Percentiles rank a stretch among this genome's conserved stretches.
These are phyloP conservation scores for Eulemur macaco DNA, from an alignment of 2,113 vertebrate species.

Conservation along the genomic window DNA sequence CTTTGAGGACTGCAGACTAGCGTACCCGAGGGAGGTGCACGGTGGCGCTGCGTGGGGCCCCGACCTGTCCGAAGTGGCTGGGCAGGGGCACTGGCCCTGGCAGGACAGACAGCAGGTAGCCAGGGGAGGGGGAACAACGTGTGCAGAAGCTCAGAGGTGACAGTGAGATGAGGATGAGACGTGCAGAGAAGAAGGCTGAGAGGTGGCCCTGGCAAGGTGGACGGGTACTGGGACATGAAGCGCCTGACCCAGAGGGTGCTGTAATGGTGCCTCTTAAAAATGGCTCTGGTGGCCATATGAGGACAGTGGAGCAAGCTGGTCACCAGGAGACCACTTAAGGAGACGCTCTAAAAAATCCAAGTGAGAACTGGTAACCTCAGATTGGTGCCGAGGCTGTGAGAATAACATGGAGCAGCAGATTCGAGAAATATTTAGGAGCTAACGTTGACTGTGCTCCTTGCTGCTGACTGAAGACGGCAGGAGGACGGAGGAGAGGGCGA, in stretches of 20 bases:
- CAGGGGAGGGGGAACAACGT: neutral
- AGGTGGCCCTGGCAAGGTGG: neutral
- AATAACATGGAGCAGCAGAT: neutral
- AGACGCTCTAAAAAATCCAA: neutral
- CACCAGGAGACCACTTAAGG: neutral
- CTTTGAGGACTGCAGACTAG: neutral
- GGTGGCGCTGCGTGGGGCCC: neutral
- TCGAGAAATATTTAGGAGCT: neutral
- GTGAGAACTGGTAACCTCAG: neutral
- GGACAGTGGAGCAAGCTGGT: neutral
- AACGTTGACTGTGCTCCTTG: neutral
- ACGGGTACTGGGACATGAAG: too few species aligned
- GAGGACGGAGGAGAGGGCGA: neutral
- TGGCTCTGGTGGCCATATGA: neutral
- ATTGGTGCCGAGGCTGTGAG: neutral
- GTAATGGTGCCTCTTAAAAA: neutral
- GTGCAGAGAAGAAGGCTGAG: neutral
- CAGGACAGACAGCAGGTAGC: neutral
- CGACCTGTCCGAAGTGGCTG: neutral
- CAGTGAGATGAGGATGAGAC: neutral
- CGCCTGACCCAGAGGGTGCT: neutral
- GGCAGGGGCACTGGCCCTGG: neutral
- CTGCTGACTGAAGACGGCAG: neutral
- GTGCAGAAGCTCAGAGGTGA: neutral
- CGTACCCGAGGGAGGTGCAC: neutral